phyloP scores from a whole-genome alignment of 1,140 invertebrate genomes.

The Macrosteles quadrilineatus region DNA sequence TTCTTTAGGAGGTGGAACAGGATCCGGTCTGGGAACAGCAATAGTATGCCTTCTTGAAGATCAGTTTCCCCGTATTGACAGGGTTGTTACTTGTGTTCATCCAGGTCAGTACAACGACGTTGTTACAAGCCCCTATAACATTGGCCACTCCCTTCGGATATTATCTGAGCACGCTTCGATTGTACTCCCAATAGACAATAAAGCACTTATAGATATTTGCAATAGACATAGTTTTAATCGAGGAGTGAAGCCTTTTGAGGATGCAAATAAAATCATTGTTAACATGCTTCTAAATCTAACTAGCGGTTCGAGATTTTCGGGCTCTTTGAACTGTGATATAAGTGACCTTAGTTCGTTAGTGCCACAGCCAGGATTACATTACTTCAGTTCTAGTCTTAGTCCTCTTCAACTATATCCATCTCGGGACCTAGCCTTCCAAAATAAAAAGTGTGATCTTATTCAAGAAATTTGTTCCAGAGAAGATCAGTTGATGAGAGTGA shows the following conservation, averaged over 20 bases:
- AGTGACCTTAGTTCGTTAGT: conserved; percentile 60
- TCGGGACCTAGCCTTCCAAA: conserved; percentile 8
- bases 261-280: conserved; percentile 60
- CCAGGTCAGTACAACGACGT: conserved; percentile 58
- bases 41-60: conserved; percentile 58
- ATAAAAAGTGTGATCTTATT: conserved; percentile 28
- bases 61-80: conserved; percentile 56
- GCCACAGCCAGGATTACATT: conserved; percentile 57
- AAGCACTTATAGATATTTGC: conserved; percentile 55
- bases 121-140: conserved; percentile 61
- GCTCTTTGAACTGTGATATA: conserved; percentile 58
- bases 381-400: conserved; percentile 56
- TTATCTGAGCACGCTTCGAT: conserved; percentile 56
- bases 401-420: conserved; percentile 44
- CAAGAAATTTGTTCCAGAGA: conserved; percentile 27
- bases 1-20: conserved; percentile 68
- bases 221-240: conserved; percentile 48
- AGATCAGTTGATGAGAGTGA: conserved; percentile 29
- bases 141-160: conserved; percentile 53
- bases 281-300: conserved; percentile 60
- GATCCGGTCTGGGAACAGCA: conserved; percentile 65
- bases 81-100: conserved; percentile 57
- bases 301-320: conserved; percentile 60
- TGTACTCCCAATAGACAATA: conserved; percentile 60
- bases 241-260: conserved; percentile 56